Evolutionary conservation across 2,797 vertebrate genomes (phyloP), one percentile per base, ranked within the genome.

Genomic region (Onychomys torridus): DNA sequence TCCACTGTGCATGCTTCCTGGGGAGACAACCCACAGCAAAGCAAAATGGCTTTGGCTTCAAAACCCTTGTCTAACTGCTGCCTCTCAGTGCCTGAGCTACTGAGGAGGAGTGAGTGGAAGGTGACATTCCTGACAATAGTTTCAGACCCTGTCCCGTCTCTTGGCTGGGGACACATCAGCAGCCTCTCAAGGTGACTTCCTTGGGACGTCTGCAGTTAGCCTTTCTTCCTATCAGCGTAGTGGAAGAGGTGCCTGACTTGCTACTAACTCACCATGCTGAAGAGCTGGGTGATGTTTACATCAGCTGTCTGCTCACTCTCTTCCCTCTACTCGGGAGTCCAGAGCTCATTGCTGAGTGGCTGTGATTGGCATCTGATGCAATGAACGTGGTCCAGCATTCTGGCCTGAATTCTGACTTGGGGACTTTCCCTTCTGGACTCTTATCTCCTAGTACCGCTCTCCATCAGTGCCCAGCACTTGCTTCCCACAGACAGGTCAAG

Each of bases 11-110:
- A 0, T 49, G 23, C 73, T 75, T 82, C 40, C 34, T 63, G 73
- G 37, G 69, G 46, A 67, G 57, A 0, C 0, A 55, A 23, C 61
- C 65, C 55, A 61, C 85, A 73, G 79, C 32, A 87, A 55, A 37
- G 88, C 67, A 73, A 71, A 63, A 34, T 92, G 88, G 83, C 76
- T 94, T 95, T 96, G 87, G 13, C 34, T 73, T 93, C 82, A 65
- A 40, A 61, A 43, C 77, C 37, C 17, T 79, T 75, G 19, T 88
- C 55, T 46, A 19, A 21, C 34, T 55, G 14, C 19, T 77, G 83
- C 32, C 55, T 82, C 83, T 69, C 77, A 83, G 37, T 82, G 16
- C 76, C 46, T 71, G 81, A 90, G 21, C 77, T 75, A 32, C 32
- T 27, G 65, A 88, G 37, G 0, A 1, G 65, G 67, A 81, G 77